Evolutionary conservation across 2,113 vertebrate species (phyloP), one percentile per base, ranked within the genome.

Genomic region (Grus americana): DNA sequence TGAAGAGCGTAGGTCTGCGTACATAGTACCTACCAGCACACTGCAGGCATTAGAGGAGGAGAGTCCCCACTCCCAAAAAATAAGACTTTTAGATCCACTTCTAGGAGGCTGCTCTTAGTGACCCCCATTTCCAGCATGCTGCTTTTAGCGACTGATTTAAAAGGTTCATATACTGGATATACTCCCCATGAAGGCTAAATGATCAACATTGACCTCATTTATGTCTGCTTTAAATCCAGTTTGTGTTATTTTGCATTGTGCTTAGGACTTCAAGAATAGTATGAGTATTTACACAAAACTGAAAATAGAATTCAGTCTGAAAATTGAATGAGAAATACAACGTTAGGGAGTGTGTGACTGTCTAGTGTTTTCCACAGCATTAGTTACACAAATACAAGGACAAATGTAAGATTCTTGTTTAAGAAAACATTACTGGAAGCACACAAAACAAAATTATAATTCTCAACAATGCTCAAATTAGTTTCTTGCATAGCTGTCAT

Each of bases 401-500:
- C 66, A 89, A 82, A 79, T 82, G n/a, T 75, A 70, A 75, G 62
- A 72, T 49, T 67, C 54, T 68, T 61, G 32, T 81, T 79, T 79
- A 68, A 94, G 59, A 89, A 95, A 90, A 91, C 49, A 55, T 91
- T 82, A 66, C 89, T 95, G 78, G 89, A 95, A 96, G 66, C 54
- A 63, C 59, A 93, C 36, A 91, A 96, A 95, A 65, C 38, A 87
- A 89, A 88, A 38, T 1, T 0, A 42, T 44, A 50, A 76, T 92
- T 96, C 92, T 66, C 58, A 87, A 3, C 3, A 2, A 63, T 58
- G 78, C 54, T 92, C 62, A 89, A 62, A 70, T 95, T 79, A 79
- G 70, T 74, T 95, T 85, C 67, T 95, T 91, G 47, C 55, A 50
- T 20, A 90, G 80, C 66, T 66, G 68, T 87, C 66, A 32, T 67